phyloP scores from a whole-genome alignment of 2,888 invertebrate genomes.

The Thymelicus sylvestris region DNA sequence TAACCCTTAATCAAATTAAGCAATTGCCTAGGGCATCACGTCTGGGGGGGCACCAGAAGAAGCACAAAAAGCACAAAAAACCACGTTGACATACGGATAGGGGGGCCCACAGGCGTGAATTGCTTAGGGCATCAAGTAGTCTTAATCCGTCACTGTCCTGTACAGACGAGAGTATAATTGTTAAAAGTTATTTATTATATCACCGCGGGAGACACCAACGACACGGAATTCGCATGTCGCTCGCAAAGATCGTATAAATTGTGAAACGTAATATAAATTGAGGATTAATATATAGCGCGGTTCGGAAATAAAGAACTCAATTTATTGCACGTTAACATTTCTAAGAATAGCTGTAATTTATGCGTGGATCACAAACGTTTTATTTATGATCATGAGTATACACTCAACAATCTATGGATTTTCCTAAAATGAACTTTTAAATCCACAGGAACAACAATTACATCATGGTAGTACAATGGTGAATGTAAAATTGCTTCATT shows the following conservation, averaged over 20 bases:
- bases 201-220: slow-evolving; percentile 54
- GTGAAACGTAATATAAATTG: slow-evolving; percentile 39
- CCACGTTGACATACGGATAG: too few species aligned
- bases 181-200: slow-evolving; percentile 61
- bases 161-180: slow-evolving; percentile 69
- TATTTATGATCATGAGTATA: slow-evolving; percentile 13
- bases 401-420: background rate
- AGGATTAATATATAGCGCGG: slow-evolving; percentile 28
- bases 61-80: too few species aligned
- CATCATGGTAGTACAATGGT: too few species aligned
- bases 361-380: slow-evolving; percentile 1
- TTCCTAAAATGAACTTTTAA: background rate
- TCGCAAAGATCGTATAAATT: slow-evolving; percentile 45
- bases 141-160: too few species aligned
- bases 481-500: too few species aligned
- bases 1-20: too few species aligned
- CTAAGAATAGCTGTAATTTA: slow-evolving; percentile 29
- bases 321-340: slow-evolving; percentile 21
- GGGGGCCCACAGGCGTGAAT: too few species aligned
- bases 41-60: too few species aligned
- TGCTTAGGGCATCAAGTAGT: too few species aligned
- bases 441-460: background rate
- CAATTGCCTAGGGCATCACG: too few species aligned
- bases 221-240: slow-evolving; percentile 51
- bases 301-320: slow-evolving; percentile 13